phyloP scores from a whole-genome alignment of 2,113 vertebrate species.

The Crotalus horridus region DNA sequence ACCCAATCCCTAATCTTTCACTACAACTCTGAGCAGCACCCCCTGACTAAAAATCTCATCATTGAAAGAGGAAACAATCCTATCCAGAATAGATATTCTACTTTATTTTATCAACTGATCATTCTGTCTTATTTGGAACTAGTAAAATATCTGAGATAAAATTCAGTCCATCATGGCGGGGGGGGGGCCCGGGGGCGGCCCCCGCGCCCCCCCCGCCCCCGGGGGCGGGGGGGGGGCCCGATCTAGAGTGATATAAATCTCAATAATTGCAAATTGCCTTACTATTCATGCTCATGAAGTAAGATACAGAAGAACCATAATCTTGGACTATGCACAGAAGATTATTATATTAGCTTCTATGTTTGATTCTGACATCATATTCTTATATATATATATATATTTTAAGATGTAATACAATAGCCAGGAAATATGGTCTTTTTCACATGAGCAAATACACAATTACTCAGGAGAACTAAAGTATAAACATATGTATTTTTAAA shows the following conservation, averaged over 20 bases:
- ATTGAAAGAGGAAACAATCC: neutral
- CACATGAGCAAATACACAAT: neutral
- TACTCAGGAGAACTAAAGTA: neutral
- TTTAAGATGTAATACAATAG: neutral
- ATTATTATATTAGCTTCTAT: neutral
- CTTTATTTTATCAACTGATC: neutral
- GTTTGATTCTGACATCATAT: neutral
- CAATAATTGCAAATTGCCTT: neutral
- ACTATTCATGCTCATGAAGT: neutral
- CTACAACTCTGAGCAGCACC: neutral
- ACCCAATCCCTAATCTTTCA: neutral
- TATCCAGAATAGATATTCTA: neutral
- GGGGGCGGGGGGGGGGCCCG: too few relatives aligned
- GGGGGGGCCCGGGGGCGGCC: too few relatives aligned
- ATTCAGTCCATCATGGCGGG: neutral
- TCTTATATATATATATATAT: neutral
- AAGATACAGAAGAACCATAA: neutral
- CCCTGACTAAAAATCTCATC: neutral
- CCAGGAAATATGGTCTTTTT: neutral
- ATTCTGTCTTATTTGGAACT: neutral
- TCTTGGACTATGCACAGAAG: neutral
- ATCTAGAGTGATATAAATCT: neutral
- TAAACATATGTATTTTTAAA: neutral
- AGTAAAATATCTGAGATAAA: neutral
- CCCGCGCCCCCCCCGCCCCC: too few relatives aligned